These are phyloP conservation scores for Trialeurodes vaporariorum DNA, from an alignment of 1,140 invertebrate species.

Conservation along the genomic window DNA sequence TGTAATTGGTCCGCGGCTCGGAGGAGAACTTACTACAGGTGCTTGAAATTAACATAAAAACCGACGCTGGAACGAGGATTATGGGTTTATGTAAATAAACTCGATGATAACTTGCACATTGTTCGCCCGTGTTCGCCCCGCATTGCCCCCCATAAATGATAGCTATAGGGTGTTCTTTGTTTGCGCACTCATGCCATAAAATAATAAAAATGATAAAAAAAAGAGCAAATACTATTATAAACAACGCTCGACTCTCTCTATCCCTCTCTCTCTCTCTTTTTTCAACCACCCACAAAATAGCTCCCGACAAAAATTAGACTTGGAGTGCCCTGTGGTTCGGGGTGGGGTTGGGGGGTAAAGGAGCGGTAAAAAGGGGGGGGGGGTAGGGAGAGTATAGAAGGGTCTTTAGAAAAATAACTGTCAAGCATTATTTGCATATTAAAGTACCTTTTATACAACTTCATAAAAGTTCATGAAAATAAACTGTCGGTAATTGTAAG, in stretches of 20 bases:
- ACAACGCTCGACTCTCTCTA: background rate
- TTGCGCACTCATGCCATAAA: background rate
- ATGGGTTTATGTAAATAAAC: slow-evolving; percentile 1
- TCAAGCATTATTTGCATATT: background rate
- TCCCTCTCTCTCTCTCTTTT: background rate
- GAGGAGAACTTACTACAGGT: background rate
- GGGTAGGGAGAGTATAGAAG: background rate
- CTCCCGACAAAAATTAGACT: no score
- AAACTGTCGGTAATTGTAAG: background rate
- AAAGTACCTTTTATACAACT: background rate
- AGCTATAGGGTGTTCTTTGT: background rate
- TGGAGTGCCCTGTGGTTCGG: no score
- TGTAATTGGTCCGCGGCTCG: background rate
- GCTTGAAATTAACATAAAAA: background rate
- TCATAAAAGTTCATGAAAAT: background rate
- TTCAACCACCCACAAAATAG: background rate
- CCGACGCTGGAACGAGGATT: background rate
- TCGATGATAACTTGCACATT: background rate
- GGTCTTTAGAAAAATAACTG: no score
- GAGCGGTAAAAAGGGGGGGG: background rate
- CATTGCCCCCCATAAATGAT: background rate
- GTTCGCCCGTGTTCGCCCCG: background rate
- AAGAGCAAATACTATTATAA: background rate
- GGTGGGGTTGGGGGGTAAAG: no score
- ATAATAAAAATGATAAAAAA: background rate